Evolutionary conservation across 2,113 vertebrate species (phyloP), one percentile per base, ranked within the genome.

Genomic region (Micronycteris hirsuta): DNA sequence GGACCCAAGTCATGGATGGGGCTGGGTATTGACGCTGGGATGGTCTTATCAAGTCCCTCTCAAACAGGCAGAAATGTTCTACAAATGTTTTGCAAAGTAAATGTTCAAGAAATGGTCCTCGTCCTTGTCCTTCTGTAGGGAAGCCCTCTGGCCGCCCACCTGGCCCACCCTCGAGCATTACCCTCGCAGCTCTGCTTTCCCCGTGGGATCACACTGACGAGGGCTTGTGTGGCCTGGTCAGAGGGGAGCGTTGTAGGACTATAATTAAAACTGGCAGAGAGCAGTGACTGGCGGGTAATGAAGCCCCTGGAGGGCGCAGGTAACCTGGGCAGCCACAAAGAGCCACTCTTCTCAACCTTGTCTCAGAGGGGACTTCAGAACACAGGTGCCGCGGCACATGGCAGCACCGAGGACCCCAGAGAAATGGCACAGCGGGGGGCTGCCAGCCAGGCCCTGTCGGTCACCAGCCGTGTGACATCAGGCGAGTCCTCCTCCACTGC

Each of bases 201-300:
- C 67, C 73, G n/a, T 31, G 68, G 71, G 14, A 33, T 54, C 74
- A 19, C 3, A 1, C 47, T 85, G 52, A 43, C 3, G 8, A 12
- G 0, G 0, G 38, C 38, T 15, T 3, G 56, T 2, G 22, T 33
- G 15, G 41, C 20, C 14, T 43, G 22, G 4, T 80, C 33, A 67
- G 47, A 91, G 67, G 45, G 36, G 20, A 36, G 41, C 26, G n/a
- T 28, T 2, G 4, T 19, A n/a, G 43, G 20, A 19, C 17, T 16
- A 24, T 3, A 17, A 38, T 24, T 22, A 43, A 33, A 77, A 71
- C 9, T 36, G 52, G 38, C 5, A 68, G 78, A 77, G n/a, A 20
- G n/a, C 74, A 41, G 7, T 15, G 78, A 58, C 54, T 12, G n/a
- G 19, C 28, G 26, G 65, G 7, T 65, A 26, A 83, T 7, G 2